Conservation (phyloP, 2,113 vertebrate genomes). For the Gambusia holbrooki region DNA sequence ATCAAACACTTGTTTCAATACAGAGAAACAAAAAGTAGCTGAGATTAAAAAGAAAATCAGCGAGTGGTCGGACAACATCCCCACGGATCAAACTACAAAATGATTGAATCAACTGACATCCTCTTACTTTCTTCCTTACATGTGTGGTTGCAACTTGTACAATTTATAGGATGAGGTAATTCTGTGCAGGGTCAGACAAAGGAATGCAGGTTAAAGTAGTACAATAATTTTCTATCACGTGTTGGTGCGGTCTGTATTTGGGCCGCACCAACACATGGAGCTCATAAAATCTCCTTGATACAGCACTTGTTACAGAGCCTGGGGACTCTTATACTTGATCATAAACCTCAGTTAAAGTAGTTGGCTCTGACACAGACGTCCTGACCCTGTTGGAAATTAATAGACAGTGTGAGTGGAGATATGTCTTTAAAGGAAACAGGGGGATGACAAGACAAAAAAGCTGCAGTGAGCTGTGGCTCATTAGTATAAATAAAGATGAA, state of each 20-base stretch:
- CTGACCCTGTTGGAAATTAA: neutral
- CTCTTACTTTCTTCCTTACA: neutral
- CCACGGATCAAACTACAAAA: neutral
- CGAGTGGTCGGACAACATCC: neutral
- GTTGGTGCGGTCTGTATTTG: conserved; percentile 45
- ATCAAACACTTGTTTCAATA: conserved; percentile 9
- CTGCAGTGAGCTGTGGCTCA: neutral
- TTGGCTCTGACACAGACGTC: neutral
- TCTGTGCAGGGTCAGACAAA: conserved; percentile 60
- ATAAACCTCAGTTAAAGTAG: neutral
- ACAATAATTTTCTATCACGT: conserved; percentile 59
- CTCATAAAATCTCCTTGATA: neutral
- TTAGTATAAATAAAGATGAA: neutral
- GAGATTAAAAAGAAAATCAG: neutral
- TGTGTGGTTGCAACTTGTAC: neutral
- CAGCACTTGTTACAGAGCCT: neutral
- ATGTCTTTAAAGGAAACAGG: neutral
- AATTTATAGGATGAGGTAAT: neutral
- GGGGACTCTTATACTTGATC: neutral
- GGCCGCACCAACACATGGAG: conserved; percentile 15
- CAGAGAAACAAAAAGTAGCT: neutral
- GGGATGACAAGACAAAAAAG: neutral
- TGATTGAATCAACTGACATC: neutral
- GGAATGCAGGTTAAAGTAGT: conserved; percentile 22
- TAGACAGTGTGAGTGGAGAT: neutral